phyloP scores from a whole-genome alignment of 2,888 invertebrate species.

The Rhorus exstirpatorius region DNA sequence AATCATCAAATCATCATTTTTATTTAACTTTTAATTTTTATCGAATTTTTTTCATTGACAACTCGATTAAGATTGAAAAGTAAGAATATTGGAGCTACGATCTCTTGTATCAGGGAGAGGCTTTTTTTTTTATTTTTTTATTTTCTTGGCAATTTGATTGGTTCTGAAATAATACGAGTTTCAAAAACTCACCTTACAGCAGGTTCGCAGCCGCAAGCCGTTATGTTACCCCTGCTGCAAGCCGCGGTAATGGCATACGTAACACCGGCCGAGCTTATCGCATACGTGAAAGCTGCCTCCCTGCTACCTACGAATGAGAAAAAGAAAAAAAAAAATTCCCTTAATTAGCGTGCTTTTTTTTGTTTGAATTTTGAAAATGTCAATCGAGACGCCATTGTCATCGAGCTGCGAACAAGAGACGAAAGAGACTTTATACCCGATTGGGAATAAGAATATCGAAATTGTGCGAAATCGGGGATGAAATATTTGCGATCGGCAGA shows the following conservation, averaged over 20 bases:
- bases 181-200: conserved; percentile 80
- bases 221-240: conserved; percentile 96
- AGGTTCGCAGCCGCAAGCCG: conserved; percentile 92
- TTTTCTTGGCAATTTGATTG: neutral
- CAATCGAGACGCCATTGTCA: no score
- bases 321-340: conserved; percentile 65
- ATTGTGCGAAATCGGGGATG: no score
- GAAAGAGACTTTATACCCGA: no score
- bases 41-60: no score
- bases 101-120: no score
- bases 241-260: conserved; percentile 96
- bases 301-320: conserved; percentile 90
- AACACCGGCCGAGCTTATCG: conserved; percentile 96
- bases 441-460: no score
- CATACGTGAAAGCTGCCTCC: conserved; percentile 98
- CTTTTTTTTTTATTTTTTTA: no score
- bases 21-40: conserved; percentile 5
- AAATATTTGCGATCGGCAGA: no score
- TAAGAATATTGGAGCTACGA: no score
- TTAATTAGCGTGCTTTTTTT: neutral
- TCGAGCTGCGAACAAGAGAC: no score
- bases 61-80: no score
- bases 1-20: neutral
- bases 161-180: conserved; percentile 28
- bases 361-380: neutral